Evolutionary conservation across 2,797 vertebrate species (phyloP), one percentile per base, ranked within the genome.

Genomic region (Cossypha polioptera): DNA sequence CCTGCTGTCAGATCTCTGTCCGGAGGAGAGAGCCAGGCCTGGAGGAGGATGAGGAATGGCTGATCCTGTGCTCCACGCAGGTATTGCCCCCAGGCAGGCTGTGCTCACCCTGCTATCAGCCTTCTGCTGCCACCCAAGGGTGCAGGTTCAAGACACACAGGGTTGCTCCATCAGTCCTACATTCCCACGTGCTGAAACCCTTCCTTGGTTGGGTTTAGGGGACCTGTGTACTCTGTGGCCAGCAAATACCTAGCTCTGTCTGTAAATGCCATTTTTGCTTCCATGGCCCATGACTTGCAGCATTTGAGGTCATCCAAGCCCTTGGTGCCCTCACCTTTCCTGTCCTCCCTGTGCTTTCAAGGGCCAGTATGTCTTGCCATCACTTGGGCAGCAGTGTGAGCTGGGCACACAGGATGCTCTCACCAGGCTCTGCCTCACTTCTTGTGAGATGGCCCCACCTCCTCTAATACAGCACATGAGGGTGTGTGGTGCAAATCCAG

Each of bases 1-100:
- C 98, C 33, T 98, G 98, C 73, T 97, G 97, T 50, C 96, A 97
- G 72, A 96, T 98, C 45, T 97, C 97, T 5, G 33, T 98, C 69
- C 94, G 94, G 65, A 96, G 93, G 63, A 96, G 76, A 86, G 94
- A 96, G 40, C 94, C 90, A 2, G 97, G 95, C 45, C 25, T 94
- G 26, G 95, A 96, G 33, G 97, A 98, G 25, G 96, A 98, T 1
- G 94, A 97, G 58, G 98, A 98, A 31, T 98, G 98, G 98, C 83
- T 97, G 87, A 97, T 97, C 50, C 78, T 98, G 76, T 98, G 97
- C 85, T 71, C 97, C 57, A 93, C 95, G 1, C 96, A 98, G 97
- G 98, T 98, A 87, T 7, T 42, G 77, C 4, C 73, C 28, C 7
- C 4, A 10, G 62, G 12, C 69, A 61, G 86, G 67, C 78, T 58